phyloP scores from a whole-genome alignment of 23 tunicate genomes.

The Aplidium turbinatum region DNA sequence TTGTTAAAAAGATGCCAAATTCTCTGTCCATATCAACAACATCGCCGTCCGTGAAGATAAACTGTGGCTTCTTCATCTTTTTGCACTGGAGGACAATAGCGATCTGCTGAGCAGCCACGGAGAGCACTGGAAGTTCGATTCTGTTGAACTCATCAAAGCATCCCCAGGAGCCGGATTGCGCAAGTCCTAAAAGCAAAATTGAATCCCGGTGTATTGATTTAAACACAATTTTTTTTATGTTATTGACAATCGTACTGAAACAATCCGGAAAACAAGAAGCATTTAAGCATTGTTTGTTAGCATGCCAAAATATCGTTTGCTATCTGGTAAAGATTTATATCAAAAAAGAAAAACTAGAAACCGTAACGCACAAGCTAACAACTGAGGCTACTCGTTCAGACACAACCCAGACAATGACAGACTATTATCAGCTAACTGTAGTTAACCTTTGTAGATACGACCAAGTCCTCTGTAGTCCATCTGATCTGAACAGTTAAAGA shows the following conservation, averaged over 20 bases:
- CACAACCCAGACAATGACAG: no score
- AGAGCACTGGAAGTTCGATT: slow-evolving; percentile 98
- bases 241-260: no score
- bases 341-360: no score
- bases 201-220: no score
- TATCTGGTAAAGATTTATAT: no score
- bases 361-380: no score
- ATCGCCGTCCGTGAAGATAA: slow-evolving; percentile 99
- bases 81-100: slow-evolving; percentile 98
- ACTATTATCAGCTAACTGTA: no score
- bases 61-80: slow-evolving; percentile 99
- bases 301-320: no score
- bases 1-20: slow-evolving; percentile 97
- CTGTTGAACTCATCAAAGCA: slow-evolving; percentile 99
- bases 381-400: no score
- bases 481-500: slow-evolving; percentile 99
- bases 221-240: no score
- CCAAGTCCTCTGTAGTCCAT: slow-evolving; percentile 99
- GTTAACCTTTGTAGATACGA: slow-evolving; percentile 98
- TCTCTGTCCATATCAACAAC: slow-evolving; percentile 90
- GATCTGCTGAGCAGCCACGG: slow-evolving; percentile 99
- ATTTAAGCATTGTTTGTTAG: neutral
- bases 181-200: slow-evolving; percentile 85
- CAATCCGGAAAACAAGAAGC: no score
- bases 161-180: slow-evolving; percentile 99